These are phyloP conservation scores for Aptenodytes patagonicus DNA, from an alignment of 2,113 vertebrate species.

Conservation along the genomic window DNA sequence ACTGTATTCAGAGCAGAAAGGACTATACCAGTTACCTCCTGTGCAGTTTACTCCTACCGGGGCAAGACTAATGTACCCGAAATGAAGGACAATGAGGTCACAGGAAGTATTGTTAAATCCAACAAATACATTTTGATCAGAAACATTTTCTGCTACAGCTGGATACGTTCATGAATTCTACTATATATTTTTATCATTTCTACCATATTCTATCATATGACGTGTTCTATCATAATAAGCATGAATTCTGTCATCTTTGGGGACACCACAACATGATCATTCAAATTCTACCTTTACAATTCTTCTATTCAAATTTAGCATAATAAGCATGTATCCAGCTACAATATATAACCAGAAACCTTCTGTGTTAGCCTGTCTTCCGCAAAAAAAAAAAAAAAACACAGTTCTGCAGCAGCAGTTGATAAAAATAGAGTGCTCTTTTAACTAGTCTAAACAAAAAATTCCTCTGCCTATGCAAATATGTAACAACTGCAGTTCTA, in stretches of 20 bases:
- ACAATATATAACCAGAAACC: neutral
- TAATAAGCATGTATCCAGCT: neutral
- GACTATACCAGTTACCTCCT: neutral
- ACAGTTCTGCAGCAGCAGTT: neutral
- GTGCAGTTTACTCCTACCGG: neutral
- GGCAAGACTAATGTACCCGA: neutral
- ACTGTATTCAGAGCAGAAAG: neutral
- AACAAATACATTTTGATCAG: neutral
- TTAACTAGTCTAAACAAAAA: slow-evolving; percentile 8
- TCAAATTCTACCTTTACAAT: neutral
- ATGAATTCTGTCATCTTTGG: neutral
- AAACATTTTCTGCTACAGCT: neutral
- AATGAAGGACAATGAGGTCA: neutral
- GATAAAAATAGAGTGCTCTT: neutral
- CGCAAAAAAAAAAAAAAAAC: neutral
- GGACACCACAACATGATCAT: neutral
- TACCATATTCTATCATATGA: neutral
- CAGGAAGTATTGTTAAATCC: neutral
- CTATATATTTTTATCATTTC: neutral
- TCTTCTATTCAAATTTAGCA: neutral
- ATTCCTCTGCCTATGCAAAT: slow-evolving; percentile 40
- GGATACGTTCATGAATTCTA: neutral
- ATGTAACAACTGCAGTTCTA: neutral
- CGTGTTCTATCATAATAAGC: neutral
- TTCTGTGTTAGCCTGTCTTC: neutral